Evolutionary conservation across 1,140 invertebrate genomes (phyloP).

Genomic region (Sinonovacula constricta): DNA sequence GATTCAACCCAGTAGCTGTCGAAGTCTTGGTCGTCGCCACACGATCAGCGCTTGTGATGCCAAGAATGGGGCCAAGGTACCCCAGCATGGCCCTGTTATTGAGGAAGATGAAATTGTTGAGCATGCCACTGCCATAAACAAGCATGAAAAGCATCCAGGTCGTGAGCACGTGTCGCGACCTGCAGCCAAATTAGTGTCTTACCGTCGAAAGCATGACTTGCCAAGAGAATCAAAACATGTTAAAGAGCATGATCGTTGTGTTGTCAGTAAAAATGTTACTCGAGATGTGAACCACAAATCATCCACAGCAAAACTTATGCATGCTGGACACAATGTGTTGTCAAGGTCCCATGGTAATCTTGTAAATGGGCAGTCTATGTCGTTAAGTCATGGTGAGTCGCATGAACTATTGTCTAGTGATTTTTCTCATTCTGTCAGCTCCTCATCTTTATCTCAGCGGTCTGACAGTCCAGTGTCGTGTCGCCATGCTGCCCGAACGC

Average conservation of each 20-base stretch:
- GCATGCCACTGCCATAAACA: too few species aligned
- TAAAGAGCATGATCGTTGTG: constrained; percentile 4
- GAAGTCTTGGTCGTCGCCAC: constrained; percentile 15
- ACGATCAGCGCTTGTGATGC: constrained; percentile 43
- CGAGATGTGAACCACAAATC: neutral
- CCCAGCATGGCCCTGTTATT: constrained; percentile 34
- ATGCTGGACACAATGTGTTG: constrained; percentile 39
- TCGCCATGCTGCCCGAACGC: constrained; percentile 1
- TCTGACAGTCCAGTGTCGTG: too few species aligned
- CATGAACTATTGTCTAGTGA: constrained; percentile 43
- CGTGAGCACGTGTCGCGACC: constrained; percentile 18
- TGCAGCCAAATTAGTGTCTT: constrained; percentile 31
- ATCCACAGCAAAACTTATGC: neutral
- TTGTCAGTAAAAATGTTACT: neutral
- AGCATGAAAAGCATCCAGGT: neutral
- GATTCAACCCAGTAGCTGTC: constrained; percentile 5
- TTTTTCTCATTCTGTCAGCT: constrained; percentile 37
- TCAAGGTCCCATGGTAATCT: constrained; percentile 50
- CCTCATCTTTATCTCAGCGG: constrained; percentile 14
- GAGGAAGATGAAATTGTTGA: constrained; percentile 27
- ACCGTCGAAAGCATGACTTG: constrained; percentile 38
- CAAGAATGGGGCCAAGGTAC: constrained; percentile 41
- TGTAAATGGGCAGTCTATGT: constrained; percentile 7
- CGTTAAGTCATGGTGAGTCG: constrained; percentile 34
- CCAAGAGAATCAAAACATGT: too few species aligned